Evolutionary conservation across 2,888 invertebrate genomes (phyloP).

Genomic region (Phrixothrix hirtus): DNA sequence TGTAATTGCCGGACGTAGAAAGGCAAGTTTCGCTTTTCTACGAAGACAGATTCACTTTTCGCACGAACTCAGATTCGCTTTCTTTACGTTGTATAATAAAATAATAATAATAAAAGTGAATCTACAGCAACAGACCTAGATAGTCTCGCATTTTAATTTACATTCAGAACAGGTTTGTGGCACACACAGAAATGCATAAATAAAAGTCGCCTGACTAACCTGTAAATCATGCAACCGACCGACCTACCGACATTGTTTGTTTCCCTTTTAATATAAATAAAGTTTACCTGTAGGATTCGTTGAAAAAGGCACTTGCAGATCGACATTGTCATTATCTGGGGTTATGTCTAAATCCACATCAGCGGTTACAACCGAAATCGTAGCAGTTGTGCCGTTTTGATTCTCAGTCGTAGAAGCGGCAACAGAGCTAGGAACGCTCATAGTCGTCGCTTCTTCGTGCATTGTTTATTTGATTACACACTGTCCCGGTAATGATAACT

Average conservation of each 20-base stretch:
- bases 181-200: constrained; percentile 24
- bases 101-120: constrained; percentile 14
- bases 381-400: constrained; percentile 49
- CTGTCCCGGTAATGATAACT: constrained; percentile 54
- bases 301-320: constrained; percentile 66
- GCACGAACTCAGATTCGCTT: constrained; percentile 31
- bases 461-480: constrained; percentile 60
- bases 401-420: constrained; percentile 62
- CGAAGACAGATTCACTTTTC: constrained; percentile 27
- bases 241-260: constrained; percentile 11
- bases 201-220: constrained; percentile 39
- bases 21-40: too few relatives aligned
- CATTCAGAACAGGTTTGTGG: constrained; percentile 35
- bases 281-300: constrained; percentile 62
- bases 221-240: constrained; percentile 39
- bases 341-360: constrained; percentile 58
- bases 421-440: constrained; percentile 68
- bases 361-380: constrained; percentile 54
- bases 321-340: constrained; percentile 63
- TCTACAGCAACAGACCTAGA: constrained; percentile 15
- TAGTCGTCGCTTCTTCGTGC: constrained; percentile 73
- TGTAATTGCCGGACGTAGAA: constrained; percentile 12
- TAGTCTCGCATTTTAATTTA: constrained; percentile 28
- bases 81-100: constrained; percentile 22
- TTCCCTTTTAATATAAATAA: constrained; percentile 27